These are phyloP conservation scores for Urocyon cinereoargenteus DNA, from an alignment of 2,797 vertebrate genomes.

Conservation along the genomic window DNA sequence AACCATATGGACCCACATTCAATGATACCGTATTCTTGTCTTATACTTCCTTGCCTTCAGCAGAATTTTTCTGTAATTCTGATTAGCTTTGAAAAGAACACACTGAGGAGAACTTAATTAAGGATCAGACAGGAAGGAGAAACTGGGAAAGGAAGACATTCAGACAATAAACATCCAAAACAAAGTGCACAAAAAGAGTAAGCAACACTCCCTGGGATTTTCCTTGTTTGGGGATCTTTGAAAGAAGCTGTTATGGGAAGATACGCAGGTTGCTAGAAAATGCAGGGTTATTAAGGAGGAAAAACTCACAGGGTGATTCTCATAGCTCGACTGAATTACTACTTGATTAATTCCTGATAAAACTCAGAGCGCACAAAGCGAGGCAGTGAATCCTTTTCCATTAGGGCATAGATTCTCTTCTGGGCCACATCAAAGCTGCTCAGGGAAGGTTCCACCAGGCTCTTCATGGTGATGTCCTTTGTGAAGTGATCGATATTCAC, in stretches of 20 bases:
- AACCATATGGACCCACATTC: background rate
- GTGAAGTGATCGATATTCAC: conserved; percentile 99
- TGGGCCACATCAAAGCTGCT: conserved; percentile 95
- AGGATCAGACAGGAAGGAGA: background rate
- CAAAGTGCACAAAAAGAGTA: background rate
- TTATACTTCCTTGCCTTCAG: background rate
- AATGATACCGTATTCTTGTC: background rate
- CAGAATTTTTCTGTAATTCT: background rate
- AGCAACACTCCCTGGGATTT: conserved; percentile 48
- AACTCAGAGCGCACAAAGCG: conserved; percentile 95
- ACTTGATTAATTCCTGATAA: conserved; percentile 95
- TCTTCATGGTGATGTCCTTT: conserved; percentile 95
- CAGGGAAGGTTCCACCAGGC: conserved; percentile 93
- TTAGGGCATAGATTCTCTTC: conserved; percentile 95
- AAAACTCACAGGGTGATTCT: background rate
- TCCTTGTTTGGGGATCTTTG: conserved; percentile 40
- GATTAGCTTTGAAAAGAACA: background rate
- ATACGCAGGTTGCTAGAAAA: conserved; percentile 25
- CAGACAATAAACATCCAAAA: conserved; percentile 15
- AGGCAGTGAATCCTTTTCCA: conserved; percentile 98
- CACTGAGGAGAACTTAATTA: background rate
- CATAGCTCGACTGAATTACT: conserved; percentile 84
- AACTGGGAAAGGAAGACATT: background rate
- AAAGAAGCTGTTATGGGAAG: conserved; percentile 72
- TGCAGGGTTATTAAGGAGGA: background rate